Evolutionary conservation across 35 echinoderm and acorn worm genomes (phyloP), one percentile per base, ranked within the genome.

Genomic region (Heliocidaris tuberculata): DNA sequence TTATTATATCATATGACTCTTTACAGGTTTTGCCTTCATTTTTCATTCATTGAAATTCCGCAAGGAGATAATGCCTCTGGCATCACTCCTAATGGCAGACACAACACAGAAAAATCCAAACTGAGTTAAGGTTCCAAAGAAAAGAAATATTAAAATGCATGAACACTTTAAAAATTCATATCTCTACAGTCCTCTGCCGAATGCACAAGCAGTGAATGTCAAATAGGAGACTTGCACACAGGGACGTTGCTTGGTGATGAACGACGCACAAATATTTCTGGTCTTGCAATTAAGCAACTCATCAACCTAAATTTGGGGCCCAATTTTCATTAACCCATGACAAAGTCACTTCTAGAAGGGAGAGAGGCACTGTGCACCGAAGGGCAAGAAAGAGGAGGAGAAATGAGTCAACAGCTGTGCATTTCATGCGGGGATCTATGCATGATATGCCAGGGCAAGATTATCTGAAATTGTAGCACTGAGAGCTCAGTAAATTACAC

Each of bases 401-500:
- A 78, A 78, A 78, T 78, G 65, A 78, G 65, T 78, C 47, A 89
- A 48, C 87, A 89, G 87, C 87, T 89, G 87, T 13, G 87, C 47
- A 89, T 47, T 89, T 47, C 47, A 89, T 89, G 87, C 47, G 47
- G 87, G 87, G 87, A 89, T 89, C 87, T 32, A 48, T 48, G 87
- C 31, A 89, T 89, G 87, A 89, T 89, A 89, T 89, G 32, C 87
- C 35, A 48, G 31, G 47, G 4, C 47, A 48, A 89, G 31, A 89
- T 89, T 89, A 89, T 89, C 87, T 89, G 87, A 89, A 89, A 89
- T 89, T 89, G 87, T 89, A 89, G 87, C 87, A 89, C 47, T 47
- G 87, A 89, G 87, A 24, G 87, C 87, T 89, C 32, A 1, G 87
- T 89, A 89, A 89, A 89, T 89, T 89, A 89, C 87, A 89, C 87